Conservation (phyloP, 2,888 invertebrate genomes). For the Nemotelus nigrinus region DNA sequence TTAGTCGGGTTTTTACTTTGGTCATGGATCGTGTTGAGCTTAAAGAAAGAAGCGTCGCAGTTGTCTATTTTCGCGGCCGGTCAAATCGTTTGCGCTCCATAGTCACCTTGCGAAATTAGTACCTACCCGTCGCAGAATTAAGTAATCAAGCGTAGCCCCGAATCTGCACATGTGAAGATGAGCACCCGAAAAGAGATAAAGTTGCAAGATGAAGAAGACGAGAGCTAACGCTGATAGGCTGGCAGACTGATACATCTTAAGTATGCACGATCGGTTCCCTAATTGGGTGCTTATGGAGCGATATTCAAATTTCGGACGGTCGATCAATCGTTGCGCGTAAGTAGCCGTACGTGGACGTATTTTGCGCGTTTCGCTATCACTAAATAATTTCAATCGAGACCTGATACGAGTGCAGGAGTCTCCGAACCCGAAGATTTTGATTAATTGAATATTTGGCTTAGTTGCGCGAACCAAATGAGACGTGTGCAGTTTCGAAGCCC, state of each 20-base stretch:
- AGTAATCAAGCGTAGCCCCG: constrained; percentile 20
- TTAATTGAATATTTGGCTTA: too few species aligned
- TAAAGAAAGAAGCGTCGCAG: constrained; percentile 41
- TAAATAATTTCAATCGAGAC: too few species aligned
- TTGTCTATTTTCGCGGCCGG: constrained; percentile 27
- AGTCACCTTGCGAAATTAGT: constrained; percentile 18
- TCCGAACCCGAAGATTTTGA: too few species aligned
- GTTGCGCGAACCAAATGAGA: background rate
- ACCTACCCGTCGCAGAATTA: background rate
- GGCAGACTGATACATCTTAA: constrained; percentile 29
- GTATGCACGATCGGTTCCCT: constrained; percentile 16
- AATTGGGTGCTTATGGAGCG: constrained; percentile 7
- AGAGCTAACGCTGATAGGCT: background rate
- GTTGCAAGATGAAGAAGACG: constrained; percentile 13
- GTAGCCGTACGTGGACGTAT: constrained; percentile 36
- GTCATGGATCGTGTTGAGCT: constrained; percentile 66
- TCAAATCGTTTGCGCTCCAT: background rate
- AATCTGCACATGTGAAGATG: constrained; percentile 1
- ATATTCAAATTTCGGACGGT: constrained; percentile 32
- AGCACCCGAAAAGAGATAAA: background rate
- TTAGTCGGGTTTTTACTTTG: constrained; percentile 67
- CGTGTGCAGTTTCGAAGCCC: background rate
- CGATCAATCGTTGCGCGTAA: constrained; percentile 31
- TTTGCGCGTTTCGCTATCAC: background rate
- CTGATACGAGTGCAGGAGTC: too few species aligned